Evolutionary conservation across 2,113 vertebrate species (phyloP).

Genomic region (Neogale vison): DNA sequence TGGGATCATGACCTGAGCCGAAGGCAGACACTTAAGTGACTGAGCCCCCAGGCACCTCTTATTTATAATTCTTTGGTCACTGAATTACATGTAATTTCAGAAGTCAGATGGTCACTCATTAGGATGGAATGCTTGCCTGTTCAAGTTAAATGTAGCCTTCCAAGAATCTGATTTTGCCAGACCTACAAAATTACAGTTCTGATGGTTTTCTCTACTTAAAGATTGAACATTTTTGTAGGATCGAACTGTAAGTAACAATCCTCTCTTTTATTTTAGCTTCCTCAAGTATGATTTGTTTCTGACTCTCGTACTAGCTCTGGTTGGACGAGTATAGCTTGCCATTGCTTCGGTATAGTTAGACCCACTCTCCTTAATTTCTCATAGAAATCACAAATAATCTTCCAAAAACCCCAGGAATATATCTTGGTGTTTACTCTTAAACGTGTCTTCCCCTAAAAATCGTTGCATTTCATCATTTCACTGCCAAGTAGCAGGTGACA

Average conservation of each 20-base stretch:
- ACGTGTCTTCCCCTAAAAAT: background rate
- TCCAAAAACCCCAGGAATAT: background rate
- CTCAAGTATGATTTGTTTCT: background rate
- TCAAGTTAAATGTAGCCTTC: background rate
- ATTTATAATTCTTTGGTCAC: background rate
- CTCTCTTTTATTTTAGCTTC: background rate
- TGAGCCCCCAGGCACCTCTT: background rate
- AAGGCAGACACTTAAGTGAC: too few relatives aligned
- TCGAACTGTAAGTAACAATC: background rate
- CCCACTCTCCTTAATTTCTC: background rate
- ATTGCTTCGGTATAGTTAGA: background rate
- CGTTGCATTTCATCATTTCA: background rate
- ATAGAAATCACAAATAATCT: background rate
- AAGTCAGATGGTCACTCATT: background rate
- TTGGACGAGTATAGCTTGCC: background rate
- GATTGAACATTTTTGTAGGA: background rate
- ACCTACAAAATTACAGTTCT: background rate
- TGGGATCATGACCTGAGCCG: too few relatives aligned
- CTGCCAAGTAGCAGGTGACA: background rate
- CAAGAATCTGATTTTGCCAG: background rate
- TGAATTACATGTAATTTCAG: background rate
- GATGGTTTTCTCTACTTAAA: background rate
- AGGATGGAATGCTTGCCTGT: background rate
- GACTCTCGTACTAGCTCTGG: too few relatives aligned
- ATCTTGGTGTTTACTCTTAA: background rate